phyloP scores from a whole-genome alignment of 2,888 invertebrate species.

The Amblyjoppa fuscipennis region DNA sequence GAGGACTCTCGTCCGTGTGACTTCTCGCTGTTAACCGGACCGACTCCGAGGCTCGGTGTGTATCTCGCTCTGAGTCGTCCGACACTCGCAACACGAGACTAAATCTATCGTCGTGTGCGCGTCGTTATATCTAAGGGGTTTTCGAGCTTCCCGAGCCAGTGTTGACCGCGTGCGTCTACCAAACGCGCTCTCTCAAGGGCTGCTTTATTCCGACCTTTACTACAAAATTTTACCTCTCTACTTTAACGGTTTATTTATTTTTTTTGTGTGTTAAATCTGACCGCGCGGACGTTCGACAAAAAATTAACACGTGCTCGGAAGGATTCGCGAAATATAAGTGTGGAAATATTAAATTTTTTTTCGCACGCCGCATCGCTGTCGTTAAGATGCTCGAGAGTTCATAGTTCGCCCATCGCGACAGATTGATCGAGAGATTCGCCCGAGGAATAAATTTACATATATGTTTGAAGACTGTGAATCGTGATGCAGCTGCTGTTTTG shows the following conservation, averaged over 20 bases:
- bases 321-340: neutral
- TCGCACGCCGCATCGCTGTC: neutral
- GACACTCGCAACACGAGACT: conserved; percentile 2
- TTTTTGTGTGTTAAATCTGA: neutral
- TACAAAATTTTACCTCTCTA: neutral
- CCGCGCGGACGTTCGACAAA: neutral
- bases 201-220: conserved; percentile 1
- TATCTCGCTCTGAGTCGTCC: conserved; percentile 12
- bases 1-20: conserved; percentile 13
- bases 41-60: neutral
- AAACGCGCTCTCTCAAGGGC: conserved; percentile 3
- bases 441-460: neutral
- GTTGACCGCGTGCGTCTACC: conserved; percentile 39
- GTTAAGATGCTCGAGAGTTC: neutral
- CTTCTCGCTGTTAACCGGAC: neutral
- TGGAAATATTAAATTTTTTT: neutral
- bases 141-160: conserved; percentile 72
- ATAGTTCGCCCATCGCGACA: neutral
- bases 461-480: neutral
- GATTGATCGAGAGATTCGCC: conserved; percentile 12
- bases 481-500: conserved; percentile 26
- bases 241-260: neutral
- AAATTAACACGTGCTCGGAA: neutral
- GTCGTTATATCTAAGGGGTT: conserved; percentile 68
- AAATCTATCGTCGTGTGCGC: conserved; percentile 45